phyloP scores from a whole-genome alignment of 2,888 invertebrate genomes.

The Abrostola tripartita region DNA sequence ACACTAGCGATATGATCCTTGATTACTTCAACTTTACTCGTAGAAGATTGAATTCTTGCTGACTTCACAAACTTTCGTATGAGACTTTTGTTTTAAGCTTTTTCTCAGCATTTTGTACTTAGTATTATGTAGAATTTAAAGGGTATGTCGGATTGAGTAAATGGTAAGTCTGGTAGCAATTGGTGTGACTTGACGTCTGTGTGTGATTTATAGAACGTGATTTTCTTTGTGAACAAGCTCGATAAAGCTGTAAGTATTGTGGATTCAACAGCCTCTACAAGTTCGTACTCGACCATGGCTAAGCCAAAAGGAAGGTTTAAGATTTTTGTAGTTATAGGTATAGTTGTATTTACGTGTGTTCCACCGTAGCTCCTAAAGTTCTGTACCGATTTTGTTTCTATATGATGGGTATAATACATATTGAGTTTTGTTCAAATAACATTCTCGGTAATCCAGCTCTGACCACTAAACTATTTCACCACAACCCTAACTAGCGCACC shows the following conservation, averaged over 20 bases:
- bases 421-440: too few species aligned
- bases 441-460: too few species aligned
- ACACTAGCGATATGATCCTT: conserved; percentile 36
- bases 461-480: too few species aligned
- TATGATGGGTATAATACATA: too few species aligned
- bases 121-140: conserved; percentile 41
- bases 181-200: neutral
- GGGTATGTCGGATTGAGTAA: conserved; percentile 15
- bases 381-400: too few species aligned
- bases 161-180: neutral
- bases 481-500: too few species aligned
- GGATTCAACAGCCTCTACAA: neutral
- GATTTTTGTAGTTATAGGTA: too few species aligned
- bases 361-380: too few species aligned
- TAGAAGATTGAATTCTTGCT: conserved; percentile 23
- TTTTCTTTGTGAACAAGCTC: neutral
- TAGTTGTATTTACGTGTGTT: too few species aligned
- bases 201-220: neutral
- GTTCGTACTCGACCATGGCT: too few species aligned
- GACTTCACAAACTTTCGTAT: conserved; percentile 16
- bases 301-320: too few species aligned
- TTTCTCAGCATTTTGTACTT: conserved; percentile 10
- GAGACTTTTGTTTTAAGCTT: conserved; percentile 16
- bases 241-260: neutral
- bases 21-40: conserved; percentile 44